Conservation (phyloP, 2,888 invertebrate genomes). For the Spilosoma lubricipeda region DNA sequence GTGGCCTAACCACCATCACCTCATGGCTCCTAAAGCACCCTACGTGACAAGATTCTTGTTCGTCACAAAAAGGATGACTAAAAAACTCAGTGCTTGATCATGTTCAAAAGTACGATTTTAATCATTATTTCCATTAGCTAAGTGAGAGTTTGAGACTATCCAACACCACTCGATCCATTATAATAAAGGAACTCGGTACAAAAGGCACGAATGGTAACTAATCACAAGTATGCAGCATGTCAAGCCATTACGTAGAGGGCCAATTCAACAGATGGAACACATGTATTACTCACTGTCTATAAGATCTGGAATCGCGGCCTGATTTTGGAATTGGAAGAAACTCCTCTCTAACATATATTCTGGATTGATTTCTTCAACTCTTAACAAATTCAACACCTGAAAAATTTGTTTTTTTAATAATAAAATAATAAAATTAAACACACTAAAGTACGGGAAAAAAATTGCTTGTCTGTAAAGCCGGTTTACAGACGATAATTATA, state of each 20-base stretch:
- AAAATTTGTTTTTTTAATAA: constrained; percentile 17
- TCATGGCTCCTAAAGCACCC: too few relatives aligned
- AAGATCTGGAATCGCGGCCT: constrained; percentile 96
- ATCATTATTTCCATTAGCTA: too few relatives aligned
- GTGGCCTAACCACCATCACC: too few relatives aligned
- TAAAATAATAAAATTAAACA: too few relatives aligned
- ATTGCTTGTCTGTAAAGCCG: too few relatives aligned
- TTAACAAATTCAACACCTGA: constrained; percentile 90
- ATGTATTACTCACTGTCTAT: constrained; percentile 89
- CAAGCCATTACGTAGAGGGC: not conserved
- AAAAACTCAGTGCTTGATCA: too few relatives aligned
- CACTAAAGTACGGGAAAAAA: too few relatives aligned
- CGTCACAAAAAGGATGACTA: too few relatives aligned
- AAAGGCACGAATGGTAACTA: not conserved
- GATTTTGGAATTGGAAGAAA: constrained; percentile 99
- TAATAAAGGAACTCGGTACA: not conserved
- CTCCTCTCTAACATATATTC: constrained; percentile 99
- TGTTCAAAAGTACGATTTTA: too few relatives aligned
- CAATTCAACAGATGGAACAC: not conserved
- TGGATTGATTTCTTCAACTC: constrained; percentile 99
- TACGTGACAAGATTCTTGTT: too few relatives aligned
- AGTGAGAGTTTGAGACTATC: not conserved
- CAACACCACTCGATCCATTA: not conserved
- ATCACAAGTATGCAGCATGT: not conserved
- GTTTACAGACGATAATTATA: too few relatives aligned